Evolutionary conservation across 2,797 vertebrate species (phyloP), one percentile per base, ranked within the genome.

Genomic region (Spheniscus humboldti): DNA sequence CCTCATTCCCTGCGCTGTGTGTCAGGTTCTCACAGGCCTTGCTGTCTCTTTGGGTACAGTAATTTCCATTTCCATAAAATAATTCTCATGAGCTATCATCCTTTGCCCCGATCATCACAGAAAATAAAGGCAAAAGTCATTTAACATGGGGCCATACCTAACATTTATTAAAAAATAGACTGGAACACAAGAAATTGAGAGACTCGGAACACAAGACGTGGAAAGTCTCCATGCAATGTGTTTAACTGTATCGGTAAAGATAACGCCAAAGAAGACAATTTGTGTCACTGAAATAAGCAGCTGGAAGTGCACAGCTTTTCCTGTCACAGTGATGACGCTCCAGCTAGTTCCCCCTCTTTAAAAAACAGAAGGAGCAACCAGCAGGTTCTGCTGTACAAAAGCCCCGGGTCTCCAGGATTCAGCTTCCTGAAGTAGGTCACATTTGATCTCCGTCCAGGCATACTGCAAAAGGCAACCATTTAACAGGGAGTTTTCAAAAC

Each of bases 341-440:
- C 47, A 56, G 77, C 66, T 45, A 47, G 62, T 55, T 91, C 27
- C 63, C 55, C 16, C 45, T 83, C 72, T 72, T 56, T 64, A 69
- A 69, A 67, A 82, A 91, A 6, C 69, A 95, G 76, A 74, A 71
- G 60, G 73, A 84, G 50, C 37, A 56, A 16, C 57, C 73, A 84
- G 88, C 80, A 96, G 77, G 90, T 88, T 66, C 63, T 64, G 74
- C 59, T 73, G 37, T 19, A 41, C 62, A 53, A 64, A 71, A 89
- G 62, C 67, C 50, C n/a, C 1, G 13, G 63, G 37, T 66, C 59
- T 80, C 71, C 71, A 66, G 94, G 74, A 92, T 60, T 69, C 88
- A 64, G 71, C 81, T 69, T 62, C 52, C 74, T 67, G 55, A 94
- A 94, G 64, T 79, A 94, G 84, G 94, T 79, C 91, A 87, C 67